Evolutionary conservation across 2,888 invertebrate genomes (phyloP).

Genomic region (Arge pagana): DNA sequence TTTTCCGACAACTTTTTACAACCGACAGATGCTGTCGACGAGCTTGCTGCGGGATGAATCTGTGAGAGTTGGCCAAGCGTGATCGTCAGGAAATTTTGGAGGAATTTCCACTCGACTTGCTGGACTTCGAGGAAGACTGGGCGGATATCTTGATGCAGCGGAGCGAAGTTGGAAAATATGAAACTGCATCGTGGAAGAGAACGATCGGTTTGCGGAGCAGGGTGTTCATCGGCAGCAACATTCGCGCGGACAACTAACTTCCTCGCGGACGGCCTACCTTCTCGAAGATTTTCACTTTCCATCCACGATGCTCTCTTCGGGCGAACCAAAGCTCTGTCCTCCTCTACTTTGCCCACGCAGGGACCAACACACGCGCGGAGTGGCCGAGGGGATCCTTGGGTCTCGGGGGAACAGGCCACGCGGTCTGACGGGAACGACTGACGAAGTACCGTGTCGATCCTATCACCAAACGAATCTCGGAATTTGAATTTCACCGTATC

Average conservation of each 20-base stretch:
- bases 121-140: constrained; percentile 1
- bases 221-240: too few relatives aligned
- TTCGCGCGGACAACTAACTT: background rate
- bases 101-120: constrained; percentile 17
- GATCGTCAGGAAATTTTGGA: too few relatives aligned
- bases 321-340: constrained; percentile 6
- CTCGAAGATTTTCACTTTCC: too few relatives aligned
- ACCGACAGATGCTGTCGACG: too few relatives aligned
- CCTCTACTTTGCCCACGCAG: constrained; percentile 6
- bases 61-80: too few relatives aligned
- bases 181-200: constrained; percentile 1
- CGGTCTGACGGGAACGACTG: constrained; percentile 30
- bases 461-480: constrained; percentile 48
- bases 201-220: too few relatives aligned
- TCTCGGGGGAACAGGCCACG: constrained; percentile 30
- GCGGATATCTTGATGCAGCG: constrained; percentile 2
- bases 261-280: background rate
- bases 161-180: constrained; percentile 2
- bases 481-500: constrained; percentile 51
- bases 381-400: constrained; percentile 18
- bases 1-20: too few relatives aligned
- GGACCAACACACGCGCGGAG: background rate
- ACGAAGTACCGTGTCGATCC: constrained; percentile 30
- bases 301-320: constrained; percentile 4
- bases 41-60: too few relatives aligned